Conservation (phyloP, 2,113 vertebrate genomes). For the Pachycephala philippinensis region DNA sequence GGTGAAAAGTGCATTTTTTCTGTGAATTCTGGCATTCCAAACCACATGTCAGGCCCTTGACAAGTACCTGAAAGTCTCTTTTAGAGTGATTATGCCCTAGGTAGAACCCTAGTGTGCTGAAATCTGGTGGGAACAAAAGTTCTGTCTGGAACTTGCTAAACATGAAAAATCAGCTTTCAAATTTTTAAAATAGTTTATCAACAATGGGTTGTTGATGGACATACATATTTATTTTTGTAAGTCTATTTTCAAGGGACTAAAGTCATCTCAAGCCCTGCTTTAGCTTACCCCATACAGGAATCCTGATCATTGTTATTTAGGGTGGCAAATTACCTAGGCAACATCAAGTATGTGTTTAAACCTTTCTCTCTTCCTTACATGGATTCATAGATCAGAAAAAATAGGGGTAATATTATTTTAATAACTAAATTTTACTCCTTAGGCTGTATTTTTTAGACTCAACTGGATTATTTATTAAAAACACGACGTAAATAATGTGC, state of each 20-base stretch:
- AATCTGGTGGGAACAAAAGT: background rate
- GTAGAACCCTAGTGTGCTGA: background rate
- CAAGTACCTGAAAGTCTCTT: background rate
- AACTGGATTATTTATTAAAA: background rate
- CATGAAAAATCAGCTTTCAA: background rate
- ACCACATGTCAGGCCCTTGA: background rate
- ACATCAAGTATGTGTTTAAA: background rate
- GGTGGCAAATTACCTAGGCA: background rate
- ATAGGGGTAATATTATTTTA: background rate
- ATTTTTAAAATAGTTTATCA: background rate
- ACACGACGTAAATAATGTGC: rapidly evolving
- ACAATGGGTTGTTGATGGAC: background rate
- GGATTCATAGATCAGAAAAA: background rate
- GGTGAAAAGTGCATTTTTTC: background rate
- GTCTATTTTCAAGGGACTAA: background rate
- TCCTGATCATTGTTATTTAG: background rate
- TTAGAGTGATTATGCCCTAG: background rate
- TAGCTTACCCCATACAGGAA: background rate
- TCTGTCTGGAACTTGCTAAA: background rate
- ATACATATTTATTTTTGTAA: background rate
- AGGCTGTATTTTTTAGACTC: background rate
- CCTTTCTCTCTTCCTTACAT: background rate
- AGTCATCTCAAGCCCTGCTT: background rate
- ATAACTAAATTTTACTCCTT: background rate
- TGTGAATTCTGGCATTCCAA: background rate